These are phyloP conservation scores for Acleris laterana DNA, from an alignment of 2,888 invertebrate species.

Conservation along the genomic window DNA sequence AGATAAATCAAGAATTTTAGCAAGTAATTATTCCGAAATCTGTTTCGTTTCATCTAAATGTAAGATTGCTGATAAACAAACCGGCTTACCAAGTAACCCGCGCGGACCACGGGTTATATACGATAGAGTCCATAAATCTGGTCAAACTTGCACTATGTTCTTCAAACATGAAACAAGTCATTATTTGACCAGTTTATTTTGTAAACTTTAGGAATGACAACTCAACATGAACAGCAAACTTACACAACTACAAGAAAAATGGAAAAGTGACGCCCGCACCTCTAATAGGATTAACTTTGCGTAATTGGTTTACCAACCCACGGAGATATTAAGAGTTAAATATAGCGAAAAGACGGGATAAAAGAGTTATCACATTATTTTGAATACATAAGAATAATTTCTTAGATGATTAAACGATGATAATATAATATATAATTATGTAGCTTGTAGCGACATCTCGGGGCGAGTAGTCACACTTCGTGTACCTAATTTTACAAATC, in stretches of 20 bases:
- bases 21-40: no score
- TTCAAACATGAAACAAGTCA: conserved; percentile 42
- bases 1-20: conserved; percentile 19
- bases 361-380: not conserved
- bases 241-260: conserved; percentile 44
- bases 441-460: conserved; percentile 11
- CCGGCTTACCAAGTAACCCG: conserved; percentile 60
- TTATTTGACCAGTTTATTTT: not conserved
- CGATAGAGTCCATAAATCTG: conserved; percentile 42
- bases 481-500: not conserved
- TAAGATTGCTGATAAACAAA: conserved; percentile 1
- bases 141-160: conserved; percentile 54
- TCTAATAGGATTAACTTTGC: conserved; percentile 68
- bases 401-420: not conserved
- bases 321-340: conserved; percentile 36
- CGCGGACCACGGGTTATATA: conserved; percentile 45
- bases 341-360: conserved; percentile 24
- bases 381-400: no score
- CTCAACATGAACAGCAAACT: conserved; percentile 8
- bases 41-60: not conserved
- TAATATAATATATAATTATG: not conserved
- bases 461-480: conserved; percentile 8
- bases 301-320: conserved; percentile 66
- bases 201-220: conserved; percentile 7
- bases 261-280: conserved; percentile 46